Base-by-base conservation (phyloP, 2,113 vertebrate species). In the Pithys albifrons region DNA sequence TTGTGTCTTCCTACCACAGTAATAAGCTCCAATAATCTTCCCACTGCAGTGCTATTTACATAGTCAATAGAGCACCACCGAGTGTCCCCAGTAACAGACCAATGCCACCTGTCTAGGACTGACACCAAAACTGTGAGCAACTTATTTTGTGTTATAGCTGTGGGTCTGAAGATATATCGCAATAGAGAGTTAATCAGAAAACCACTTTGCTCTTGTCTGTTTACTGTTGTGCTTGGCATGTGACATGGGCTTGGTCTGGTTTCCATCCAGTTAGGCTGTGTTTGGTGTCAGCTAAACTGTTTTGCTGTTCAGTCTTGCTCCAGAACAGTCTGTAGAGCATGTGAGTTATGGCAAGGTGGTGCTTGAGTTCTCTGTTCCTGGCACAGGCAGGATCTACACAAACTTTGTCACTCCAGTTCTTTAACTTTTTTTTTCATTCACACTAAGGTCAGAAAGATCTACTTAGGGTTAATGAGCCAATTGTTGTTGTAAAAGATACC, bases 381-480 rank as follows among this genome's bases (percentile, higher is more conserved):
- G 39, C 57, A 70, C 39, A 57, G 71, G 71, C 54, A 33, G 37
- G 31, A 43, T 71, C 67, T 67, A 12, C 5, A 1, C 23, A 7
- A 6, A 45, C 33, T 17, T 66, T 31, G 8, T 51, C 14, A 5
- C 19, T 90, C 35, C 2, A 5, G 41, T n/a, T 90, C 46, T 73
- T 92, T 85, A 54, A 15, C 25, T 81, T 61, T 46, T 51, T 51
- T 70, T 57, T 54, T 62, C 45, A 75, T 93, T 70, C 61, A 29
- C 3, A 2, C 29, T 78, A 66, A 91, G 96, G 92, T 96, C 91
- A 95, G 91, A 93, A 91, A 91, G 29, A 93, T 67, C 51, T 94
- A 19, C 73, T 95, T 95, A 81, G 41, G 87, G 81, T 93, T 98
- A 97, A 97, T 92, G 85, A 98, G 48, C 57, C 95, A 95, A 70